phyloP scores from a whole-genome alignment of 2,113 vertebrate species.

The Alethe diademata region DNA sequence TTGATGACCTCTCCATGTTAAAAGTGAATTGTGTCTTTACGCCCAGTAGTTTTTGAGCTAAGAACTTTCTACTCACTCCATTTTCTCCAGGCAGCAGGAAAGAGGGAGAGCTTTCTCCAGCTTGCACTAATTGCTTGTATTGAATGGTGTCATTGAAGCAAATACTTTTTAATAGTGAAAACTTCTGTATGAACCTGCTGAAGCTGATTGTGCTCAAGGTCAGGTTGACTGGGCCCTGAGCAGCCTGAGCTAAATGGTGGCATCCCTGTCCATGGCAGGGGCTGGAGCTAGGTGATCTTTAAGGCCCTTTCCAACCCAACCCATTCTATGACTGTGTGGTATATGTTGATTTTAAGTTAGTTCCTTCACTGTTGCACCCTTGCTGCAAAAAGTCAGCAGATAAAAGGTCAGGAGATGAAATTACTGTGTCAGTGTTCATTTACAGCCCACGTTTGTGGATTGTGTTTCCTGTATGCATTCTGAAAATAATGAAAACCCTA shows the following conservation, averaged over 20 bases:
- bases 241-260: background rate
- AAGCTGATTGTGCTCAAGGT: background rate
- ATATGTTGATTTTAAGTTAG: background rate
- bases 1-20: background rate
- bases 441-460: background rate
- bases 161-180: background rate
- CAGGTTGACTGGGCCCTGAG: background rate
- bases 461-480: background rate
- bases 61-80: background rate
- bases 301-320: background rate
- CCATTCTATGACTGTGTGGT: background rate
- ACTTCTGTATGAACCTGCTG: background rate
- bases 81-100: background rate
- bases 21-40: background rate
- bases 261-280: background rate
- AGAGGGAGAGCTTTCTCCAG: background rate
- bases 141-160: background rate
- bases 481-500: background rate
- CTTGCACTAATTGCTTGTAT: background rate
- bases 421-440: background rate
- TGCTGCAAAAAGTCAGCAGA: background rate
- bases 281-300: background rate
- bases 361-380: background rate
- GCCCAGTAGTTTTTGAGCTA: background rate
- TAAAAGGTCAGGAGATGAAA: background rate